A percentile compares a stretch with the other conserved stretches of the same genome.
These are phyloP conservation scores for Darevskia mixta DNA, from an alignment of 2,797 vertebrate species.

Conservation along the genomic window DNA sequence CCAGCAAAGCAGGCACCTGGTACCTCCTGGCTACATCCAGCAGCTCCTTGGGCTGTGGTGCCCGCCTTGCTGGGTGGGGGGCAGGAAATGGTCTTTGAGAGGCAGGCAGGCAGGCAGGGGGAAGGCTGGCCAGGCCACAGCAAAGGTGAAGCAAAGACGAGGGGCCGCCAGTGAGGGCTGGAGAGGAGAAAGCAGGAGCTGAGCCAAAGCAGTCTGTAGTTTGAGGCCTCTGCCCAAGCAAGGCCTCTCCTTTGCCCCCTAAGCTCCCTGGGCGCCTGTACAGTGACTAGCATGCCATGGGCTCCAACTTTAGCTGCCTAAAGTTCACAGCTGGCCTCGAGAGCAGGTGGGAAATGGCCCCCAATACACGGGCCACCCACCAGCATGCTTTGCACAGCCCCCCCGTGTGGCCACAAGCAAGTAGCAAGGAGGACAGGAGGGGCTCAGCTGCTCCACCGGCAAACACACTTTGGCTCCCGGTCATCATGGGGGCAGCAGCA, in stretches of 20 bases:
- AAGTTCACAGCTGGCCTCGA: not conserved
- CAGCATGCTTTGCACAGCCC: not conserved
- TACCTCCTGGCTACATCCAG: not conserved
- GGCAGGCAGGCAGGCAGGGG: not conserved
- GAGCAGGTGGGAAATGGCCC: too few species aligned
- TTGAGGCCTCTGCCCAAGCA: not conserved
- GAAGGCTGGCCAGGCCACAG: not conserved
- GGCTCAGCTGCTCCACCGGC: too few species aligned
- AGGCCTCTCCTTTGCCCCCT: not conserved
- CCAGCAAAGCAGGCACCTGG: fast-evolving
- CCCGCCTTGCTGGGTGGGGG: not conserved
- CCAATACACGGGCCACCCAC: not conserved
- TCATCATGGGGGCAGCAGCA: not conserved
- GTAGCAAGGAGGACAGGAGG: too few species aligned
- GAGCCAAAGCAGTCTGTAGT: not conserved
- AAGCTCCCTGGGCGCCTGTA: not conserved
- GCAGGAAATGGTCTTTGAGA: not conserved
- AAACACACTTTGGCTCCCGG: too few species aligned
- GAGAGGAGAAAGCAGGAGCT: not conserved
- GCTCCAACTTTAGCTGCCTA: not conserved
- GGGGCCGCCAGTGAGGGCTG: fast-evolving
- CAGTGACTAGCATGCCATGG: too few species aligned
- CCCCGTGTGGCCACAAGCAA: too few species aligned
- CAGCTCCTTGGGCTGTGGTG: fast-evolving
- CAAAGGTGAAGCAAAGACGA: fast-evolving